These are phyloP conservation scores for Urocyon cinereoargenteus DNA, from an alignment of 2,797 vertebrate genomes.

Conservation along the genomic window DNA sequence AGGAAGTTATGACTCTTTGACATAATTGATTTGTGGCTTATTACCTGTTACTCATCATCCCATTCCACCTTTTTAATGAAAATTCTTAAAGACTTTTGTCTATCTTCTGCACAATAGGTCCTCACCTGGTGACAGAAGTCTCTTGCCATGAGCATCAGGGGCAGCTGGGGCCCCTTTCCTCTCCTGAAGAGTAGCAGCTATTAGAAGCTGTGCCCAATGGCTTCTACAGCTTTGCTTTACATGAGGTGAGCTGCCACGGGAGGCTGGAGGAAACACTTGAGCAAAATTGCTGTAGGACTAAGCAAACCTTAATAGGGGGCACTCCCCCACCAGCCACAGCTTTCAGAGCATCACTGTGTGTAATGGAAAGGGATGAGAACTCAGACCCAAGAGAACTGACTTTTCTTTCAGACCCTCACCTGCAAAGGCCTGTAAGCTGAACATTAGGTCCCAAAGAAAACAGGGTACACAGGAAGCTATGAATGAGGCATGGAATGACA, in stretches of 20 bases:
- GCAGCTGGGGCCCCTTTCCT: not conserved
- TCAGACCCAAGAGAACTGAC: not conserved
- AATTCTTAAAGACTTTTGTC: not conserved
- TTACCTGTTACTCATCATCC: not conserved
- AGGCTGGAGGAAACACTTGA: not conserved
- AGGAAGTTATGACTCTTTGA: not conserved
- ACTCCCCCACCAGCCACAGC: not conserved
- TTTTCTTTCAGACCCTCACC: not conserved
- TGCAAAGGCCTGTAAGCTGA: not conserved
- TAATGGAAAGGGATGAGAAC: not conserved
- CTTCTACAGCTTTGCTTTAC: not conserved
- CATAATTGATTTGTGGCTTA: not conserved
- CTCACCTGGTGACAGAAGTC: not conserved
- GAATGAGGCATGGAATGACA: not conserved
- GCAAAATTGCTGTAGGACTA: not conserved
- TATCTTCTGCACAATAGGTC: not conserved
- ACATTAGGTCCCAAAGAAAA: not conserved
- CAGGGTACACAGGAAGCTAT: not conserved
- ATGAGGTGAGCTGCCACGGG: not conserved
- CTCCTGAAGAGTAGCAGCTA: not conserved
- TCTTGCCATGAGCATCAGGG: not conserved
- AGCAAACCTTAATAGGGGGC: not conserved
- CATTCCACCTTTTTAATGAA: not conserved
- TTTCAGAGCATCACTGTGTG: fast-evolving
- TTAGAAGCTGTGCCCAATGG: not conserved